Conservation (phyloP, 2,113 vertebrate genomes). For the Leuciscus idus region DNA sequence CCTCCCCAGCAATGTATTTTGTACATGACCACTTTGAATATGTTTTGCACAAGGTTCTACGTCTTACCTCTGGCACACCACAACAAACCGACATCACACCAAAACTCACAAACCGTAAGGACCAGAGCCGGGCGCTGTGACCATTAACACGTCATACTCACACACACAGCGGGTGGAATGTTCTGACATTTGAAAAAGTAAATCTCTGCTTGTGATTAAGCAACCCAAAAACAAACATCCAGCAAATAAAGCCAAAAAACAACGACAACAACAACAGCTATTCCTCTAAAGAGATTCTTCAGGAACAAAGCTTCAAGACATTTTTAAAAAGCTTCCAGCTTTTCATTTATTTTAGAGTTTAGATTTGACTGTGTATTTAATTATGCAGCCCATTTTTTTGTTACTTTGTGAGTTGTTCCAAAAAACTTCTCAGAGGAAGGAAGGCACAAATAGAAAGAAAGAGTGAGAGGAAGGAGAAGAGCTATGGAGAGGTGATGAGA, state of each 20-base stretch:
- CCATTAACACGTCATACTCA: constrained; percentile 62
- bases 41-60: constrained; percentile 37
- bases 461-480: constrained; percentile 42
- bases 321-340: neutral
- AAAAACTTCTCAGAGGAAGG: constrained; percentile 68
- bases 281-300: constrained; percentile 69
- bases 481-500: constrained; percentile 61
- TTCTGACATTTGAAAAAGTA: constrained; percentile 50
- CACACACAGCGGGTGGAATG: constrained; percentile 64
- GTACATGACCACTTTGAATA: neutral
- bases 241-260: constrained; percentile 71
- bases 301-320: neutral
- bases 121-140: constrained; percentile 67
- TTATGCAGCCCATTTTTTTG: neutral
- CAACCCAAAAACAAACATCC: constrained; percentile 62
- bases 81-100: constrained; percentile 54
- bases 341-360: neutral
- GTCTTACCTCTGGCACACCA: constrained; percentile 56
- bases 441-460: constrained; percentile 42
- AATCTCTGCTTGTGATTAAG: constrained; percentile 56
- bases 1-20: constrained; percentile 20
- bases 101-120: constrained; percentile 55
- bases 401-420: constrained; percentile 11
- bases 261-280: constrained; percentile 61
- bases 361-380: neutral